Evolutionary conservation across 2,113 vertebrate species (phyloP).

Genomic region (Xyliphius kryptos): DNA sequence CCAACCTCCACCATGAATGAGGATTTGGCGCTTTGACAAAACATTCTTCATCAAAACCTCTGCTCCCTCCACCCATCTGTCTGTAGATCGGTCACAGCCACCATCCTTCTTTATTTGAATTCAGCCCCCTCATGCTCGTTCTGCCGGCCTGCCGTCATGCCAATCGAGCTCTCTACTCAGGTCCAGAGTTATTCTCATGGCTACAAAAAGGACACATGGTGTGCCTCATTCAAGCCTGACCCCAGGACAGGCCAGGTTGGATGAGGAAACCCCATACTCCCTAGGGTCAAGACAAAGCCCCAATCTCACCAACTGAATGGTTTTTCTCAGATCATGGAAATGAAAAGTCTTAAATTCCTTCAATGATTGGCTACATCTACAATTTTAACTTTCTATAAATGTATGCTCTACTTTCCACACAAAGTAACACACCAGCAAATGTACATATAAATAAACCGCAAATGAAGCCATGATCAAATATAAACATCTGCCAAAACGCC

Average conservation of each 20-base stretch:
- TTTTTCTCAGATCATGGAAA: slow-evolving; percentile 17
- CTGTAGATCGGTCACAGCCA: slow-evolving; percentile 27
- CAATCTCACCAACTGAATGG: slow-evolving; percentile 36
- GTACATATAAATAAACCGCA: no score
- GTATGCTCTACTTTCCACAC: no score
- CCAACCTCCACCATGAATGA: slow-evolving; percentile 46
- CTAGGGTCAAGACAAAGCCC: slow-evolving; percentile 4
- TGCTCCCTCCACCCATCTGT: slow-evolving; percentile 28
- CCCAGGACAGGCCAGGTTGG: slow-evolving; percentile 36
- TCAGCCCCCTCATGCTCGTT: slow-evolving; percentile 3
- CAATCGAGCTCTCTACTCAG: slow-evolving; percentile 57
- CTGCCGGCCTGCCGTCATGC: slow-evolving; percentile 42
- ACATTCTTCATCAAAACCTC: slow-evolving; percentile 44
- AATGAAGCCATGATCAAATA: no score
- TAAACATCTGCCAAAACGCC: no score
- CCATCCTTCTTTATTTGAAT: slow-evolving; percentile 26
- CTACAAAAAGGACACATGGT: slow-evolving; percentile 52
- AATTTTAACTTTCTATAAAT: no score
- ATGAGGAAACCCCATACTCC: slow-evolving; percentile 2
- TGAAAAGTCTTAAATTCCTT: neutral
- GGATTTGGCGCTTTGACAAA: slow-evolving; percentile 36
- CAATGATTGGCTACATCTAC: neutral
- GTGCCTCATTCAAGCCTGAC: slow-evolving; percentile 51
- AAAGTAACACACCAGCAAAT: no score
- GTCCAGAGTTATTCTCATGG: slow-evolving; percentile 61